Base-by-base conservation (phyloP, 2,113 vertebrate genomes). In the Speoplatyrhinus poulsoni region DNA sequence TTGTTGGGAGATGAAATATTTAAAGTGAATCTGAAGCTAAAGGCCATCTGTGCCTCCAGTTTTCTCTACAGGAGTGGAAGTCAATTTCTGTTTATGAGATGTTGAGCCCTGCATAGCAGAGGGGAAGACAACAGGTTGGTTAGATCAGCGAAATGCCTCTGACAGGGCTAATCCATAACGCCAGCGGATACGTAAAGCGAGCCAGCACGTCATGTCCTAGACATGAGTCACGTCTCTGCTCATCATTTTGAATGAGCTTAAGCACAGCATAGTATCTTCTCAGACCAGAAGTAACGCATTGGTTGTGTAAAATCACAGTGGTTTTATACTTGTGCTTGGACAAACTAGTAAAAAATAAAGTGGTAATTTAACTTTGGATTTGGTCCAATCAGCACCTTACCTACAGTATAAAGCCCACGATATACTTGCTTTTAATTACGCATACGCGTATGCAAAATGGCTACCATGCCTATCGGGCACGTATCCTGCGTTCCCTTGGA, bases 1-100 rank as follows among this genome's bases (percentile, higher is more conserved):
- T 85, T 84, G 87, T 84, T 84, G 80, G 75, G 84, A 86, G 85
- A 90, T 88, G 72, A 86, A 86, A 91, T 89, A 90, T 91, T 86
- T 87, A 89, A 75, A 87, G 76, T 17, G 76, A 85, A 82, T 86
- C 64, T 77, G 82, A 89, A 78, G 82, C 80, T 84, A 85, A 86
- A 89, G 87, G 80, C 84, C 89, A 87, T 89, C 85, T 91, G 88
- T 80, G 82, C 85, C 82, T 79, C 77, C 76, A 82, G 85, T 85
- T 80, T 81, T 89, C 86, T 86, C 83, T 76, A 79, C 82, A 87
- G 87, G 84, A 88, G 80, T 79, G 75, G 62, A 83, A 88, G 85
- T 89, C 86, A 84, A 84, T 91, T 88, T 90, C 76, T 81, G 81
- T 87, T 86, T 80, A 82, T 79, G 87, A 84, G 79, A 85, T 84